These are phyloP conservation scores for Allobates femoralis DNA, from an alignment of 2,797 vertebrate genomes.

Conservation along the genomic window DNA sequence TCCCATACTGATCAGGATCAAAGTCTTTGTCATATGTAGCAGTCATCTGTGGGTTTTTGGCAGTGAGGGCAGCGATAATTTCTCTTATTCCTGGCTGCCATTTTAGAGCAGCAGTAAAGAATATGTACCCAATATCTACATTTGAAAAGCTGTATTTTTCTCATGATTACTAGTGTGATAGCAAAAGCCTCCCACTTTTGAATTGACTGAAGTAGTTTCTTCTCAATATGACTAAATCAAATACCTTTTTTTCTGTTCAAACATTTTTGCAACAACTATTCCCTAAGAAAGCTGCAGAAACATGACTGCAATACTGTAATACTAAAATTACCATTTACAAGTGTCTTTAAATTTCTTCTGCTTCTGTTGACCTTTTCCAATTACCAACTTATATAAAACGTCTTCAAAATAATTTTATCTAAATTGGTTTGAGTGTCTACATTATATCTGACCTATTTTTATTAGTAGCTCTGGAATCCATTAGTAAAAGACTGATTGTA, in stretches of 20 bases:
- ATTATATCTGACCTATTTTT: constrained; percentile 44
- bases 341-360: constrained; percentile 32
- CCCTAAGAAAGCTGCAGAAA: not conserved
- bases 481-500: constrained; percentile 38
- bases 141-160: not conserved
- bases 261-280: not conserved
- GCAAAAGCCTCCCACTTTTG: not conserved
- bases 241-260: not conserved
- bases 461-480: constrained; percentile 38
- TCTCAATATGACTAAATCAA: not conserved
- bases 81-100: too few species aligned
- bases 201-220: not conserved
- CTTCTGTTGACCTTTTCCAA: constrained; percentile 44
- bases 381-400: constrained; percentile 42
- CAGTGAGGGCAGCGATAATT: too few species aligned
- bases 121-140: not conserved
- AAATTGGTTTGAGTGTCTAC: constrained; percentile 38
- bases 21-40: too few species aligned
- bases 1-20: too few species aligned
- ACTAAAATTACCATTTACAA: constrained; percentile 43
- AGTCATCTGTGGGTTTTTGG: too few species aligned
- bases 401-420: constrained; percentile 50
- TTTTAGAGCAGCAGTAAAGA: too few species aligned
- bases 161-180: not conserved
- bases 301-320: constrained; percentile 13